Evolutionary conservation across 2,797 vertebrate genomes (phyloP).

Genomic region (Xyrichtys novacula): DNA sequence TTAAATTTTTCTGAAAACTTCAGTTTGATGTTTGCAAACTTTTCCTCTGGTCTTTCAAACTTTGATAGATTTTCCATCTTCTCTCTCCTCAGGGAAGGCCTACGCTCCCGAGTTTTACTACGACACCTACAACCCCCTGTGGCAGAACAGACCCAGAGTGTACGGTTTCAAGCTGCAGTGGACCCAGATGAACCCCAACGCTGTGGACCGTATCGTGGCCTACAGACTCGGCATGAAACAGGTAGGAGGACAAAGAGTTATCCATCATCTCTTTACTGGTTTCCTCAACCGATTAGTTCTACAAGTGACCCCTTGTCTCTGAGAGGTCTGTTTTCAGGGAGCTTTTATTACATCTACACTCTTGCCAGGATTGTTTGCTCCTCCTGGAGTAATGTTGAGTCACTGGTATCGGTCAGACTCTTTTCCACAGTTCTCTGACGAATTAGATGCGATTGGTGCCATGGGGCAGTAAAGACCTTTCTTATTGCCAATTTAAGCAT

Average conservation of each 20-base stretch:
- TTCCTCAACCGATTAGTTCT: neutral
- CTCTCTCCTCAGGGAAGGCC: conserved; percentile 87
- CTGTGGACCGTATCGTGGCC: conserved; percentile 94
- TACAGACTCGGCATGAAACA: conserved; percentile 95
- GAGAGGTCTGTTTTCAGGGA: neutral
- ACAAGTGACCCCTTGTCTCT: neutral
- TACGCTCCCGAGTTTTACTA: conserved; percentile 97
- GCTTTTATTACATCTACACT: conserved; percentile 1
- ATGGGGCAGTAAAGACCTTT: conserved; percentile 13
- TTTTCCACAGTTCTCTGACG: conserved; percentile 12
- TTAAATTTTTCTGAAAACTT: neutral
- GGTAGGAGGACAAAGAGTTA: conserved; percentile 78
- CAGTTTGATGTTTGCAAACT: neutral
- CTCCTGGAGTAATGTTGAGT: neutral
- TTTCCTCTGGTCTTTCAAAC: neutral
- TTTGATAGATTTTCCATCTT: neutral
- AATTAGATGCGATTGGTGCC: conserved; percentile 31
- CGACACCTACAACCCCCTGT: conserved; percentile 96
- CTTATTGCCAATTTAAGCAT: conserved; percentile 32
- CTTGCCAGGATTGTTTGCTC: conserved; percentile 14
- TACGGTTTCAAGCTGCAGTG: conserved; percentile 97
- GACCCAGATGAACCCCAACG: conserved; percentile 96
- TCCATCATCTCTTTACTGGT: neutral
- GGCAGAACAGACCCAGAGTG: conserved; percentile 94
- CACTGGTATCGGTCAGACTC: conserved; percentile 22